phyloP scores from a whole-genome alignment of 2,797 vertebrate genomes.

The Schizopygopsis malacanthus region DNA sequence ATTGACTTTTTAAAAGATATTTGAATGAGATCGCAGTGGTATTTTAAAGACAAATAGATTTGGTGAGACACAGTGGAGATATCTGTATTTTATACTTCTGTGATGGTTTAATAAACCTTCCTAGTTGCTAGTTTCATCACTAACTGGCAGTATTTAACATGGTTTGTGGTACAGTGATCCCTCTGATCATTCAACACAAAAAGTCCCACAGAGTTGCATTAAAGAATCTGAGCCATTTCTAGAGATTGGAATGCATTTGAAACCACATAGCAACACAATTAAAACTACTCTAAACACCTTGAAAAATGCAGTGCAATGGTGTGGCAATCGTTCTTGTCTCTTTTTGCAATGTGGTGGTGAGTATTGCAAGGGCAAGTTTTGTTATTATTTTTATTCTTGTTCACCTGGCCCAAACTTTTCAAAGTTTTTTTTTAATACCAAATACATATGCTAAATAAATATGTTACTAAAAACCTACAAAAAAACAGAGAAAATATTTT shows the following conservation, averaged over 20 bases:
- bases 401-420: not conserved
- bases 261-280: not conserved
- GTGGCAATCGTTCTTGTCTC: not conserved
- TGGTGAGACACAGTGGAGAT: not conserved
- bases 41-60: not conserved
- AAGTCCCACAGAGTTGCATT: not conserved
- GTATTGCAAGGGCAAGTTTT: not conserved
- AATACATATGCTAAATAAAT: not conserved
- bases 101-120: constrained; percentile 3
- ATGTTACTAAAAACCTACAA: no score
- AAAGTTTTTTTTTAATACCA: not conserved
- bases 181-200: not conserved
- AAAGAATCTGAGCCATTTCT: not conserved
- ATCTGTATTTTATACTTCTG: not conserved
- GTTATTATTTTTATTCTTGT: not conserved
- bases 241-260: not conserved
- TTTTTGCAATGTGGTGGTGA: not conserved
- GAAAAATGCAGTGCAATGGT: not conserved
- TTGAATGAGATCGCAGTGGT: not conserved
- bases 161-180: not conserved
- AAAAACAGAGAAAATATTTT: no score
- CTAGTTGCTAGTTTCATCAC: not conserved
- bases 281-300: not conserved
- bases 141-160: not conserved
- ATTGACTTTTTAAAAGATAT: not conserved